These are phyloP conservation scores for Apteryx owenii DNA, from an alignment of 2,113 vertebrate species.

Conservation along the genomic window DNA sequence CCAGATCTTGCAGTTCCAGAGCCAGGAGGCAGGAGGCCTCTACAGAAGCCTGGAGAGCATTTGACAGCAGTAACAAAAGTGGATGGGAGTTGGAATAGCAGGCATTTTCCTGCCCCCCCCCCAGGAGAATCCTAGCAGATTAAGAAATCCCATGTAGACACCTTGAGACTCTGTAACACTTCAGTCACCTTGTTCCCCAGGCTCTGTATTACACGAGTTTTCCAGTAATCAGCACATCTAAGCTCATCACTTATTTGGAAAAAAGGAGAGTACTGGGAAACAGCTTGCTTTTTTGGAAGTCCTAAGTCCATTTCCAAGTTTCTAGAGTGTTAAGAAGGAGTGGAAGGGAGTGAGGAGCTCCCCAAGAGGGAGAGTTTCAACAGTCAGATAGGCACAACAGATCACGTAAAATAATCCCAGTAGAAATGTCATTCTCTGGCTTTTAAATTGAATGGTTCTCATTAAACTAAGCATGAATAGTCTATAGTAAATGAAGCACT, in stretches of 20 bases:
- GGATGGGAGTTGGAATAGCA: background rate
- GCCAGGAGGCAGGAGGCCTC: too few relatives aligned
- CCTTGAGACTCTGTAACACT: background rate
- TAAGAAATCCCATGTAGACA: background rate
- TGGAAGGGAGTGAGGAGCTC: background rate
- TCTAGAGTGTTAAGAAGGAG: background rate
- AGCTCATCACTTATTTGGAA: background rate
- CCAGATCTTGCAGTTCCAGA: background rate
- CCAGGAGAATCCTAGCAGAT: background rate
- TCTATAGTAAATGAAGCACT: background rate
- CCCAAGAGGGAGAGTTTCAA: background rate
- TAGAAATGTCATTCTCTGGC: background rate
- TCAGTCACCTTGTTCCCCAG: background rate
- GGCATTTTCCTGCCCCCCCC: background rate
- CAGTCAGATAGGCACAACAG: background rate
- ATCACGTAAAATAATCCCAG: background rate
- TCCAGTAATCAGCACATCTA: background rate
- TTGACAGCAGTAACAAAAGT: rapidly evolving
- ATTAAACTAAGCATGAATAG: background rate
- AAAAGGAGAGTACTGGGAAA: background rate
- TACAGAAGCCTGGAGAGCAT: background rate
- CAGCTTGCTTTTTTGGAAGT: background rate
- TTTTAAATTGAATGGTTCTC: background rate
- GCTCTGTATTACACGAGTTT: rapidly evolving
- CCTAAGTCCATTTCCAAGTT: rapidly evolving